Base-by-base conservation (phyloP, 2,113 vertebrate species). In the Gobiocypris rarus region DNA sequence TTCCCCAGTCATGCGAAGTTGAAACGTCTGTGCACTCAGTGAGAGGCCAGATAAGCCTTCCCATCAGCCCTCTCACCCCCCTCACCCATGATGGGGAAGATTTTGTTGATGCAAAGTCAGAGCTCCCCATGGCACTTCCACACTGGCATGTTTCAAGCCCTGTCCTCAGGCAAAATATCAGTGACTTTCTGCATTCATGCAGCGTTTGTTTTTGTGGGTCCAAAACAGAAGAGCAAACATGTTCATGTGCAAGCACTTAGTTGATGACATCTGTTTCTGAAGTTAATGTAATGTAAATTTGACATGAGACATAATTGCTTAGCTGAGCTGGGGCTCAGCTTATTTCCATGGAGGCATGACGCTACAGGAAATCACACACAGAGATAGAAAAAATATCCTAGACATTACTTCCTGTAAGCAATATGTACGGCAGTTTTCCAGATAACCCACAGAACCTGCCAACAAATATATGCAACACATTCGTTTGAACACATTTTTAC, bases 11-110 rank as follows among this genome's bases (percentile, higher is more conserved):
- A 17, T 61, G 52, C 26, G 67, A 63, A 24, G 52, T 65, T 61
- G 24, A 50, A 74, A 78, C 52, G 65, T 83, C 85, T 86, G 81
- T 78, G 74, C 54, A 9, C 81, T 50, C 85, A 83, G 74, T 34
- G 17, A 83, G 81, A 65, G 38, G 63, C 61, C 79, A 70, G 71
- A 82, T 77, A 82, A 82, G 61, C 59, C 52, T 74, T 74, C 45
- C 71, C 71, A 74, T 74, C 24, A 74, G n/a, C 61, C 50, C 22
- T 26, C 19, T 43, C 2, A 50, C 59, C 79, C 75, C 70, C 19
- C 9, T 58, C 22, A n/a, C 34, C 24, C 28, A 13, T 41, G 50
- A n/a, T 78, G 28, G 48, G 43, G 61, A 48, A 77, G 61, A 84
- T 78, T 71, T 79, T 26, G 65, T 26, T 75, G 58, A 75, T 28